These are phyloP conservation scores for Nerophis ophidion DNA, from an alignment of 2,113 vertebrate species.

Conservation along the genomic window DNA sequence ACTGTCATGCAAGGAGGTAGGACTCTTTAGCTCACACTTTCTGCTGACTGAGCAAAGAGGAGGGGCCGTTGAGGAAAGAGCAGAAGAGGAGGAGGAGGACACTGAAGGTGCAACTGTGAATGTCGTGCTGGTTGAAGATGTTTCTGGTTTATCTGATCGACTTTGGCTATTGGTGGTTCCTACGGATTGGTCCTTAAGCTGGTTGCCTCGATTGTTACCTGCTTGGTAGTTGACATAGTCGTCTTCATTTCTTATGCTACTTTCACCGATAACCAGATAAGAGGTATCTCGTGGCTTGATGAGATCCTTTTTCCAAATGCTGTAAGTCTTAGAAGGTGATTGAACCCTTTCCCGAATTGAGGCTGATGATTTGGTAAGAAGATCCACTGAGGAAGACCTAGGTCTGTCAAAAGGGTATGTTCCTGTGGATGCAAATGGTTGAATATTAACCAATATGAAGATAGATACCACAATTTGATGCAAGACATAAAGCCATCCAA, in stretches of 20 bases:
- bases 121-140: conserved; percentile 42
- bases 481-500: conserved; percentile 45
- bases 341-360: conserved; percentile 24
- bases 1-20: conserved; percentile 73
- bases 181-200: conserved; percentile 21
- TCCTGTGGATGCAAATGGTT: conserved; percentile 59
- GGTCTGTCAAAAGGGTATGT: conserved; percentile 42
- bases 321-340: conserved; percentile 29
- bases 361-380: conserved; percentile 55
- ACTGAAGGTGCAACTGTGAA: conserved; percentile 47
- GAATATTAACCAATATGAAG: conserved; percentile 13
- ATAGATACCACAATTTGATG: neutral
- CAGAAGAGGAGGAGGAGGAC: conserved; percentile 51
- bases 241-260: conserved; percentile 37
- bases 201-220: conserved; percentile 25
- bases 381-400: conserved; percentile 66
- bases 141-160: conserved; percentile 48
- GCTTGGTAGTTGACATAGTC: conserved; percentile 50
- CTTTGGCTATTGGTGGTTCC: conserved; percentile 16
- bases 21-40: conserved; percentile 55
- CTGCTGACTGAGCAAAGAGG: conserved; percentile 44
- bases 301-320: conserved; percentile 23
- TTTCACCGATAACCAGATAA: conserved; percentile 58
- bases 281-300: conserved; percentile 50
- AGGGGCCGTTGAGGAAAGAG: conserved; percentile 29